Conservation (phyloP, 2,797 vertebrate genomes). For the Gymnothorax javanicus region DNA sequence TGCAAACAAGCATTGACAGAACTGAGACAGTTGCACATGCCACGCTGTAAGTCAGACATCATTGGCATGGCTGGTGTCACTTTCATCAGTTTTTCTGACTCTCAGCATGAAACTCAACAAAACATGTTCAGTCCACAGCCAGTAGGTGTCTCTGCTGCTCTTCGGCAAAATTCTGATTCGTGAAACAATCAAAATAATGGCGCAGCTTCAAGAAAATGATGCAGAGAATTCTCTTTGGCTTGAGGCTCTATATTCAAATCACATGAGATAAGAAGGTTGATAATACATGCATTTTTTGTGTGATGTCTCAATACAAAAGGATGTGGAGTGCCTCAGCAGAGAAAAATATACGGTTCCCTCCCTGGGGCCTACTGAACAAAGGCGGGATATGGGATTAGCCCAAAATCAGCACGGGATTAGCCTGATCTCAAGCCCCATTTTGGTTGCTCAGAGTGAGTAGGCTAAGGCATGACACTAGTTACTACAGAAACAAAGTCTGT, state of each 20-base stretch:
- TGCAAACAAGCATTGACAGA: constrained; percentile 22
- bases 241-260: neutral
- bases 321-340: neutral
- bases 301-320: neutral
- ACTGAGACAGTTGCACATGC: constrained; percentile 30
- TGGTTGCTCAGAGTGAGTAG: too few relatives aligned
- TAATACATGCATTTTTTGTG: neutral
- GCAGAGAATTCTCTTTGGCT: neutral
- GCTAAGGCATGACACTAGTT: too few relatives aligned
- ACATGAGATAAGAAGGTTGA: neutral
- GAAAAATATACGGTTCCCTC: neutral
- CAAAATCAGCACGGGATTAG: too few relatives aligned
- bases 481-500: too few relatives aligned
- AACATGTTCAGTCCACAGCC: constrained; percentile 25
- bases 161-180: constrained; percentile 7
- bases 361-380: neutral
- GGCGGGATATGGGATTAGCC: too few relatives aligned
- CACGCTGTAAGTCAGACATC: constrained; percentile 27
- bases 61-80: neutral
- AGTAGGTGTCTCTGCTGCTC: constrained; percentile 60
- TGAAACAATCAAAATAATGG: neutral
- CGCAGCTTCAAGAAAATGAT: neutral
- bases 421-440: too few relatives aligned
- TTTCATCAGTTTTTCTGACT: neutral
- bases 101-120: neutral